Evolutionary conservation across 2,888 invertebrate genomes (phyloP).

Genomic region (Andrena dorsata): DNA sequence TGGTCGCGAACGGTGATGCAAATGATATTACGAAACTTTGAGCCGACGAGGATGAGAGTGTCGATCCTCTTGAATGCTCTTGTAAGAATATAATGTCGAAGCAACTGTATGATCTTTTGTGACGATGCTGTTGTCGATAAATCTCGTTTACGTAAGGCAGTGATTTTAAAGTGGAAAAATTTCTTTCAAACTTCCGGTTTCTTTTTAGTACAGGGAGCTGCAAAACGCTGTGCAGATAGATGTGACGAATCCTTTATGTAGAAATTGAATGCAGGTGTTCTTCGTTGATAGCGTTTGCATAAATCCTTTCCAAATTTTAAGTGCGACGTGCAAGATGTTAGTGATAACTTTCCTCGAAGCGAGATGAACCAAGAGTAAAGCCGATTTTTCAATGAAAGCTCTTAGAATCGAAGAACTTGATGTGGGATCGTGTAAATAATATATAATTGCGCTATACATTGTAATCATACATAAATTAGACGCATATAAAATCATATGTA

Average conservation of each 20-base stretch:
- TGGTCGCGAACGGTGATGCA: conserved; percentile 74
- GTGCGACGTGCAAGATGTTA: too few relatives aligned
- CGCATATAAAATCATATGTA: conserved; percentile 47
- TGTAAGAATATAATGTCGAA: neutral
- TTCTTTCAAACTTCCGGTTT: neutral
- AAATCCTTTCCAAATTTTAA: too few relatives aligned
- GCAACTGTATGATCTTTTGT: conserved; percentile 3
- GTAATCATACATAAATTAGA: conserved; percentile 60
- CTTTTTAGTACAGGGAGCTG: neutral
- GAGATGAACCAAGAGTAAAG: neutral
- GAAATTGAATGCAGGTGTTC: too few relatives aligned
- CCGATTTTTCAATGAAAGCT: neutral
- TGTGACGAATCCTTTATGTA: too few relatives aligned
- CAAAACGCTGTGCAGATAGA: neutral
- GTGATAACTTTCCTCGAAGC: neutral
- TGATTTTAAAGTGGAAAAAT: neutral
- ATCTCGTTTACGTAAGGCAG: neutral
- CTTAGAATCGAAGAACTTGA: conserved; percentile 21
- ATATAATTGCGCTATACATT: conserved; percentile 62
- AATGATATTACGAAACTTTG: conserved; percentile 51
- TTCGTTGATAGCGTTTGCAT: too few relatives aligned
- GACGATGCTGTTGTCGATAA: neutral
- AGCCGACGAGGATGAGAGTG: neutral
- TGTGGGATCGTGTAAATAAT: conserved; percentile 51
- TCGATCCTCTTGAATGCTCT: neutral